These are phyloP conservation scores for Dipodomys spectabilis DNA, from an alignment of 2,113 vertebrate genomes.

Conservation along the genomic window DNA sequence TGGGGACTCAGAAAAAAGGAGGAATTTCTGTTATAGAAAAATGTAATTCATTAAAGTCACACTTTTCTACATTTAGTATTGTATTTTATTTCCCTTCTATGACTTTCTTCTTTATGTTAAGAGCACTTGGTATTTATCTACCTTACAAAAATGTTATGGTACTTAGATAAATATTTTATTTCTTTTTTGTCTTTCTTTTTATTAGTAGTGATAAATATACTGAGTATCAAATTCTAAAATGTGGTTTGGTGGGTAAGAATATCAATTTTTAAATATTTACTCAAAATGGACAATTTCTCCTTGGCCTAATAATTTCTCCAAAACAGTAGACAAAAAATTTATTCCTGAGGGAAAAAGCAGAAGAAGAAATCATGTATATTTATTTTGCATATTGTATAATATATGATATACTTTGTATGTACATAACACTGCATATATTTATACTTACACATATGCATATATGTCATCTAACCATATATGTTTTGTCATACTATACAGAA, in stretches of 20 bases:
- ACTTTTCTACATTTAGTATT: constrained; percentile 24
- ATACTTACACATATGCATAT: neutral
- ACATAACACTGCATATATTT: neutral
- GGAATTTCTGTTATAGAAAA: neutral
- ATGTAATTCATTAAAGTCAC: too few species aligned
- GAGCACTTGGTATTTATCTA: constrained; percentile 14
- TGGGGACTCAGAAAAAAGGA: neutral
- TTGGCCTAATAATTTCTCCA: neutral
- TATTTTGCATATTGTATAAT: neutral
- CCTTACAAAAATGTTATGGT: neutral
- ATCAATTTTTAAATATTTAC: neutral
- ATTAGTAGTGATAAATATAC: neutral
- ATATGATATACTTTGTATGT: neutral
- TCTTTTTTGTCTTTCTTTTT: neutral
- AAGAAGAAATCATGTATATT: neutral
- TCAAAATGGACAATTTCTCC: neutral
- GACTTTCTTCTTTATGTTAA: neutral
- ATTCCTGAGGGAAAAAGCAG: neutral
- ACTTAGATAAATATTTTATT: constrained; percentile 16
- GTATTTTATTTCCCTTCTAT: neutral
- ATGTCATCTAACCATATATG: neutral
- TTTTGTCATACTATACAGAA: neutral
- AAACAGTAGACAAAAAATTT: neutral
- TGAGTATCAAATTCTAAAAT: constrained; percentile 19
- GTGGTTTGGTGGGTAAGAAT: neutral